phyloP scores from a whole-genome alignment of 2,797 vertebrate genomes.

The Platyrinchus mystaceus region DNA sequence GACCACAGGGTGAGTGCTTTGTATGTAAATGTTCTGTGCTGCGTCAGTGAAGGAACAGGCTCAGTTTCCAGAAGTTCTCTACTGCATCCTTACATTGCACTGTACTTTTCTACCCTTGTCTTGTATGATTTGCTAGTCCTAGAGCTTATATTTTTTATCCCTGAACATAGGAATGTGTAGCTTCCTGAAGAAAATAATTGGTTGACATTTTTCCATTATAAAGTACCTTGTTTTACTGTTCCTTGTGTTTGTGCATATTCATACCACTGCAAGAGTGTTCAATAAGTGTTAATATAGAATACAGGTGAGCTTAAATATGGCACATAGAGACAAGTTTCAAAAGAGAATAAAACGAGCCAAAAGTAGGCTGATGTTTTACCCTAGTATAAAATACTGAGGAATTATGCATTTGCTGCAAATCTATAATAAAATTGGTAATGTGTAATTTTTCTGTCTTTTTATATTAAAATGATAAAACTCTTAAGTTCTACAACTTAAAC shows the following conservation, averaged over 20 bases:
- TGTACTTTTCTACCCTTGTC: background rate
- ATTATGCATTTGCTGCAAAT: background rate
- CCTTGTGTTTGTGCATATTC: background rate
- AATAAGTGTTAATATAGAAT: background rate
- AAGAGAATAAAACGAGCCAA: background rate
- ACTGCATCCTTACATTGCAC: background rate
- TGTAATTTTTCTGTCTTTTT: fast-evolving
- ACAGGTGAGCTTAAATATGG: background rate
- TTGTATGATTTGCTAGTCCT: background rate
- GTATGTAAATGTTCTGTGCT: background rate
- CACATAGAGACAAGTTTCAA: background rate
- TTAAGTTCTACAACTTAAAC: background rate
- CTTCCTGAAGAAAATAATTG: background rate
- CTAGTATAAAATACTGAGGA: background rate
- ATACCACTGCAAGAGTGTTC: background rate
- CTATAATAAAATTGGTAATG: background rate
- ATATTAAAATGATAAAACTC: background rate
- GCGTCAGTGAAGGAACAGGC: background rate
- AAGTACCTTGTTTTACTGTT: background rate
- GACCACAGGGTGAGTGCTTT: background rate
- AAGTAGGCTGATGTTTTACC: background rate
- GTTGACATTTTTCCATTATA: background rate
- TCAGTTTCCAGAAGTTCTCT: background rate
- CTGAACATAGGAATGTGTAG: background rate
- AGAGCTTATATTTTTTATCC: background rate